phyloP scores from a whole-genome alignment of 2,113 vertebrate genomes.

The Penelope pileata region DNA sequence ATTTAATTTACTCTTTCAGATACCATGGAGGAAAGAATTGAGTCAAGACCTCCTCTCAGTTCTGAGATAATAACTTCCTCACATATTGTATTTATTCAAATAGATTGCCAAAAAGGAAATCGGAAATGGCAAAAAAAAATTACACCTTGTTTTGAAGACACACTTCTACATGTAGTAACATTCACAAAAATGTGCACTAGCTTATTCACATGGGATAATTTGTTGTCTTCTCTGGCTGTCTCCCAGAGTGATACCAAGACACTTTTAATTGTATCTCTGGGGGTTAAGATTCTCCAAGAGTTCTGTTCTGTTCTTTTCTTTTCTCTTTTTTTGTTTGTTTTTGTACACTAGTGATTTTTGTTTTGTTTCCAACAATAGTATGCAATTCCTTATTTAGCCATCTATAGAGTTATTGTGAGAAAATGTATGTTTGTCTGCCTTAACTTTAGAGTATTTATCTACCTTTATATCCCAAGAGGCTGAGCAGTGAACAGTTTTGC shows the following conservation, averaged over 20 bases:
- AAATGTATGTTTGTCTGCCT: neutral
- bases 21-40: neutral
- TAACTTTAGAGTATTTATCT: neutral
- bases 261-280: neutral
- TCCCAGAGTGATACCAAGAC: neutral
- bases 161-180: neutral
- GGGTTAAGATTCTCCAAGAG: neutral
- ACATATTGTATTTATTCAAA: neutral
- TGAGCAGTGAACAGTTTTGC: neutral
- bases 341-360: neutral
- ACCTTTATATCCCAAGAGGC: neutral
- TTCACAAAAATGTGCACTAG: neutral
- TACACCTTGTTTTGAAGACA: neutral
- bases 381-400: neutral
- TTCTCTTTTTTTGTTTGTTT: neutral
- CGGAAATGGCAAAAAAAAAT: neutral
- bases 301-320: too few relatives aligned
- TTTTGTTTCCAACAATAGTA: neutral
- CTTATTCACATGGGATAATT: fast-evolving
- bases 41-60: neutral
- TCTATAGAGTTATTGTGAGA: neutral
- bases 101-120: neutral
- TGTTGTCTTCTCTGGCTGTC: neutral
- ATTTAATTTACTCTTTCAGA: neutral
- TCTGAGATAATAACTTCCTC: neutral